Evolutionary conservation across 2,113 vertebrate species (phyloP).

Genomic region (Natator depressus): DNA sequence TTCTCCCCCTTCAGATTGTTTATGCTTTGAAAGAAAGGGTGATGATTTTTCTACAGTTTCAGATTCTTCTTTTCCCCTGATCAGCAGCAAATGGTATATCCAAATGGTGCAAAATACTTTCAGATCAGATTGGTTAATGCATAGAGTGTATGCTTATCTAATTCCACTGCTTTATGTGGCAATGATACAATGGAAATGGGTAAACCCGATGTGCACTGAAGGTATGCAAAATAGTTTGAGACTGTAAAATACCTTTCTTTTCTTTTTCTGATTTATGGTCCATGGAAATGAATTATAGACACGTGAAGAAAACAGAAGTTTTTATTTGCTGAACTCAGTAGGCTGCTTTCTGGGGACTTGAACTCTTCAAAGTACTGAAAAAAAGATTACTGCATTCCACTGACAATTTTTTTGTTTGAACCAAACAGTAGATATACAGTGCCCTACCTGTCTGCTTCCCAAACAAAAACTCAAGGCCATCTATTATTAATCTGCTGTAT

Average conservation of each 20-base stretch:
- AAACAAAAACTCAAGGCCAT: not conserved
- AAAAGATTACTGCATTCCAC: slow-evolving; percentile 68
- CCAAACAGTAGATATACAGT: slow-evolving; percentile 29
- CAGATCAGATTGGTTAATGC: slow-evolving; percentile 57
- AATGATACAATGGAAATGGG: slow-evolving; percentile 50
- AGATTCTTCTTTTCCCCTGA: slow-evolving; percentile 37
- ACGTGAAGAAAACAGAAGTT: slow-evolving; percentile 58
- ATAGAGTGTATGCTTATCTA: slow-evolving; percentile 61
- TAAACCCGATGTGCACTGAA: slow-evolving; percentile 59
- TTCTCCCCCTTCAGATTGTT: not conserved
- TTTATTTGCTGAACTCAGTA: slow-evolving; percentile 73
- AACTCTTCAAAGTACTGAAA: slow-evolving; percentile 72
- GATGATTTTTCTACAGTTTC: slow-evolving; percentile 62
- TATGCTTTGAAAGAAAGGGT: slow-evolving; percentile 48
- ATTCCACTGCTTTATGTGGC: slow-evolving; percentile 37
- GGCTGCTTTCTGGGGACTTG: slow-evolving; percentile 61
- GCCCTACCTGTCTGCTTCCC: slow-evolving; percentile 42
- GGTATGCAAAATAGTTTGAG: slow-evolving; percentile 70
- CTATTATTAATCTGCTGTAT: not conserved
- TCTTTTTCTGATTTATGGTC: slow-evolving; percentile 70
- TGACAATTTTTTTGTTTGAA: slow-evolving; percentile 58
- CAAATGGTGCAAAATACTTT: slow-evolving; percentile 68
- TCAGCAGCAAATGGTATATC: slow-evolving; percentile 47
- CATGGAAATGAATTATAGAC: slow-evolving; percentile 74
- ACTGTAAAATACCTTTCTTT: slow-evolving; percentile 46